Conservation (phyloP, 2,113 vertebrate genomes). For the Scolopax mira region DNA sequence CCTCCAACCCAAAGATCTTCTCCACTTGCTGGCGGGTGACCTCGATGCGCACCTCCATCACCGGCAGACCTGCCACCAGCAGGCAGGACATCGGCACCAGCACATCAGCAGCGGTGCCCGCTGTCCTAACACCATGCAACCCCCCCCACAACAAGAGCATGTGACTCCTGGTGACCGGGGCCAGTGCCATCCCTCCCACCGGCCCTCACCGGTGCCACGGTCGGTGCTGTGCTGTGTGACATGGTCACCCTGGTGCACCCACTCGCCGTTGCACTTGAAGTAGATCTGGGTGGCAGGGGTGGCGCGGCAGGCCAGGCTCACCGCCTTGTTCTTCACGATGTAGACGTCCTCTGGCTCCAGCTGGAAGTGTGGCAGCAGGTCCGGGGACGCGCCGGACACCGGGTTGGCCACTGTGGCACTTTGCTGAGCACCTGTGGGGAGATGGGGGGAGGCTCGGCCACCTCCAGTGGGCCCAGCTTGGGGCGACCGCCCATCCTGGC, state of each 20-base stretch:
- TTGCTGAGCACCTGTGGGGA: constrained; percentile 85
- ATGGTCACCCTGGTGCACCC: constrained; percentile 97
- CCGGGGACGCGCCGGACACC: constrained; percentile 79
- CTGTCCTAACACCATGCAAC: background rate
- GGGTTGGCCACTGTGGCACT: constrained; percentile 84
- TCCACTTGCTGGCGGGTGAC: constrained; percentile 98
- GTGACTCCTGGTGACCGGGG: accelerated
- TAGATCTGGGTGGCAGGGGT: constrained; percentile 96
- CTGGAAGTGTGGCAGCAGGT: constrained; percentile 94
- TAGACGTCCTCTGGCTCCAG: constrained; percentile 93
- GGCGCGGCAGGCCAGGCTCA: constrained; percentile 93
- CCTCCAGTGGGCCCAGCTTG: background rate
- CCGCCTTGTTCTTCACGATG: constrained; percentile 97
- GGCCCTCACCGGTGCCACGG: constrained; percentile 81
- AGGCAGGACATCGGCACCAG: background rate
- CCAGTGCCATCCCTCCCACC: accelerated
- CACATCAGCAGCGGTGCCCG: accelerated
- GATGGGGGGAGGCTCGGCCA: background rate
- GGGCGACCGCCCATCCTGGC: accelerated
- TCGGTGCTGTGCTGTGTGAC: constrained; percentile 86
- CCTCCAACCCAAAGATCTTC: constrained; percentile 95
- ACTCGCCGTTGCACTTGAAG: constrained; percentile 99
- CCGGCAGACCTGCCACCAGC: constrained; percentile 81
- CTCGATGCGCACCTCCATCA: constrained; percentile 95
- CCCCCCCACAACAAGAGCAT: accelerated